phyloP scores from a whole-genome alignment of 2,888 invertebrate genomes.

The Drosophila kuntzei region DNA sequence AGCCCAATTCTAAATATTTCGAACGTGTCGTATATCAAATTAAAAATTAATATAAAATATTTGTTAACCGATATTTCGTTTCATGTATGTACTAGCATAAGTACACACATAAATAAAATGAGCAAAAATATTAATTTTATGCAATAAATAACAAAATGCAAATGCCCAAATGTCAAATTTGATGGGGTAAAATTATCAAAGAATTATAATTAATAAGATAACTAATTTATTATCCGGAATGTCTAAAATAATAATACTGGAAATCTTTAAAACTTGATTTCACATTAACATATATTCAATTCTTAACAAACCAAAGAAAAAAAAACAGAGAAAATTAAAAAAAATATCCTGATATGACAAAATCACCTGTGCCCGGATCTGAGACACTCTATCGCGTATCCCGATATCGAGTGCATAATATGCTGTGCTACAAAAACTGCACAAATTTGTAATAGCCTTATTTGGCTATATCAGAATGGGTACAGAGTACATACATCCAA shows the following conservation, averaged over 20 bases:
- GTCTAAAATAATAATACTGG: background rate
- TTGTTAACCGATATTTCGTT: background rate
- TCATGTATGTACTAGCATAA: background rate
- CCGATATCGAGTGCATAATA: background rate
- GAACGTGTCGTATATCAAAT: slow-evolving; percentile 5
- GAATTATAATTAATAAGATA: background rate
- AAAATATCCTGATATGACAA: background rate
- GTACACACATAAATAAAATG: background rate
- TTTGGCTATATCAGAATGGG: background rate
- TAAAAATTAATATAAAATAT: background rate
- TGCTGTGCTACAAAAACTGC: background rate
- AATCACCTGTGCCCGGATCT: background rate
- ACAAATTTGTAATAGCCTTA: background rate
- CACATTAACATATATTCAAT: background rate
- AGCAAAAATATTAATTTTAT: background rate
- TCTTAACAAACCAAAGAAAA: background rate
- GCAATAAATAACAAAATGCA: slow-evolving; percentile 36
- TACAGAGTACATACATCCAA: slow-evolving; percentile 23
- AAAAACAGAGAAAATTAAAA: background rate
- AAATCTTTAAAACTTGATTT: background rate
- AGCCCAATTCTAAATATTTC: background rate
- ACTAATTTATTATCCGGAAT: background rate
- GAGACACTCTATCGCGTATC: background rate
- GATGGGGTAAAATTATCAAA: background rate
- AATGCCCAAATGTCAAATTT: slow-evolving; percentile 16